A percentile compares a stretch with the other conserved stretches of the same genome.
phyloP scores from a whole-genome alignment of 2,797 vertebrate genomes.

The Australoheros facetus region DNA sequence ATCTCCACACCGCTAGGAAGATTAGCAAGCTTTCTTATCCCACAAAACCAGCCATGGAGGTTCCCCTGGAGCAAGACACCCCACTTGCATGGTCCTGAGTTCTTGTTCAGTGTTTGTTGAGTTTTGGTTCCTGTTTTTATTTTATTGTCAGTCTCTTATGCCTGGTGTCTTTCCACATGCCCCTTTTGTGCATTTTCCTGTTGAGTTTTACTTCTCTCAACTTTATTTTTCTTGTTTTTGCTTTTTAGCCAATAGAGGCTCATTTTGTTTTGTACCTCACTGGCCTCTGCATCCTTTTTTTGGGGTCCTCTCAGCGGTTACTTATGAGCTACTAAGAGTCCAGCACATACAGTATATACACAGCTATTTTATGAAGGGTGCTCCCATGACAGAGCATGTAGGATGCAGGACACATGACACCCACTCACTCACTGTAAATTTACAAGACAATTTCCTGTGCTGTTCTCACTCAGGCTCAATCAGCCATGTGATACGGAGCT shows the following conservation, averaged over 20 bases:
- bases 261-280: background rate
- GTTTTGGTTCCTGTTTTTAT: background rate
- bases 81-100: background rate
- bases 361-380: too few relatives aligned
- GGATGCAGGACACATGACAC: background rate
- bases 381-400: background rate
- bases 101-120: background rate
- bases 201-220: background rate
- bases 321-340: slow-evolving; percentile 4
- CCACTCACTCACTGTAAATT: background rate
- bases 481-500: background rate
- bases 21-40: slow-evolving; percentile 6
- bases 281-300: background rate
- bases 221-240: background rate
- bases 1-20: slow-evolving; percentile 8
- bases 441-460: background rate
- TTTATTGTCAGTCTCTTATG: background rate
- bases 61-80: slow-evolving; percentile 21
- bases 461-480: background rate
- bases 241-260: background rate
- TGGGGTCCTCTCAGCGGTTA: background rate
- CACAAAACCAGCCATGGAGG: slow-evolving; percentile 13
- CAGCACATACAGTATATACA: background rate
- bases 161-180: background rate
- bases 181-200: background rate